These are phyloP conservation scores for Pasiphila rectangulata DNA, from an alignment of 2,888 invertebrate species.

Conservation along the genomic window DNA sequence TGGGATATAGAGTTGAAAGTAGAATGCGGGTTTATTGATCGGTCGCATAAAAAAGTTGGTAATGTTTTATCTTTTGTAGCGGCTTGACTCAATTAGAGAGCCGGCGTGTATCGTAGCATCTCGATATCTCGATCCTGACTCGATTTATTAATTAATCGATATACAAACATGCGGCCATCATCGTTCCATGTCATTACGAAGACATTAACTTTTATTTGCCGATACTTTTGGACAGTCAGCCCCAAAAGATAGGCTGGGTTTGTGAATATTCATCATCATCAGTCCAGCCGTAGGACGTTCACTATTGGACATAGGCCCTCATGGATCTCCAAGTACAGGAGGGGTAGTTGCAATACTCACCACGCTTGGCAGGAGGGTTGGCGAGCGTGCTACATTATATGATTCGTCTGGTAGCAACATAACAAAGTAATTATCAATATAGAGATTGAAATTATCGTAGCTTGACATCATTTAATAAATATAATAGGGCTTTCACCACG, in stretches of 20 bases:
- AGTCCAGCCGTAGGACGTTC: too few species aligned
- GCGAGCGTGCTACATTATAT: too few species aligned
- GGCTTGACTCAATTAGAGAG: slow-evolving; percentile 79
- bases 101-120: slow-evolving; percentile 70
- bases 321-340: too few species aligned
- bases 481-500: too few species aligned
- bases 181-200: slow-evolving; percentile 65
- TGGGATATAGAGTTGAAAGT: slow-evolving; percentile 32
- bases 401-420: too few species aligned
- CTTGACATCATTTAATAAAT: too few species aligned
- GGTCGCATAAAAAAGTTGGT: slow-evolving; percentile 32
- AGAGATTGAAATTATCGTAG: too few species aligned
- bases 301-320: too few species aligned
- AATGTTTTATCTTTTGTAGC: slow-evolving; percentile 67
- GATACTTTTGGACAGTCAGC: slow-evolving; percentile 9
- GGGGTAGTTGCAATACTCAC: too few species aligned
- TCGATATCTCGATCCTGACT: slow-evolving; percentile 68
- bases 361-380: too few species aligned
- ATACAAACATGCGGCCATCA: slow-evolving; percentile 78
- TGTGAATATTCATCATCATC: background rate
- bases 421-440: too few species aligned
- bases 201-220: slow-evolving; percentile 51
- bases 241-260: background rate
- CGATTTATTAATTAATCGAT: slow-evolving; percentile 81
- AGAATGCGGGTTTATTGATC: background rate